Percentiles rank a stretch among this genome's conserved stretches.
Conservation (phyloP, 1,140 invertebrate genomes). For the Eupristina koningsbergeri region DNA sequence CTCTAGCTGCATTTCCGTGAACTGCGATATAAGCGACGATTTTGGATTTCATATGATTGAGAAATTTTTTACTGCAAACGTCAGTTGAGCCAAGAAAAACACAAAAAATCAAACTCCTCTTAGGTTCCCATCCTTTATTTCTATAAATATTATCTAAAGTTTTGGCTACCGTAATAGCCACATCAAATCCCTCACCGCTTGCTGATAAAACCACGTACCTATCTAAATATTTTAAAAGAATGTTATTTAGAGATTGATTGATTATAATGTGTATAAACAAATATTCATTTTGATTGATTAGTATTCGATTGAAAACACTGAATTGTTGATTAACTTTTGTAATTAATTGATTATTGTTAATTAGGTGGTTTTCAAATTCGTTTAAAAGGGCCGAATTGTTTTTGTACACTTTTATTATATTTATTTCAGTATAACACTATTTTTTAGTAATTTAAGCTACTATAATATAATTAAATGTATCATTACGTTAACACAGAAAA, state of each 20-base stretch:
- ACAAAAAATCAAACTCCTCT: conserved; percentile 66
- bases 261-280: conserved; percentile 6
- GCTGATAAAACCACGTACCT: conserved; percentile 65
- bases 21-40: conserved; percentile 64
- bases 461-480: too few species aligned
- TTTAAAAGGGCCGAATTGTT: not conserved
- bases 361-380: too few species aligned
- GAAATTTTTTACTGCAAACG: conserved; percentile 59
- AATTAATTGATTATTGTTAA: too few species aligned
- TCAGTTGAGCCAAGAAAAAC: conserved; percentile 60
- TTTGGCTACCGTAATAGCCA: conserved; percentile 63
- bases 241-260: not conserved
- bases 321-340: not conserved
- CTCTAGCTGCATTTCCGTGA: conserved; percentile 59
- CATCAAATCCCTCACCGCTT: conserved; percentile 58
- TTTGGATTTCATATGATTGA: conserved; percentile 57
- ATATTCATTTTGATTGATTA: not conserved
- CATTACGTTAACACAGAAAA: too few species aligned
- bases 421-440: too few species aligned
- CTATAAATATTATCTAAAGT: conserved; percentile 55
- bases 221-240: conserved; percentile 58
- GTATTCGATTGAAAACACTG: not conserved
- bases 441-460: too few species aligned
- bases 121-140: conserved; percentile 65
- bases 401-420: not conserved